Conservation (phyloP, 1,140 invertebrate genomes). For the Colletes gigas region DNA sequence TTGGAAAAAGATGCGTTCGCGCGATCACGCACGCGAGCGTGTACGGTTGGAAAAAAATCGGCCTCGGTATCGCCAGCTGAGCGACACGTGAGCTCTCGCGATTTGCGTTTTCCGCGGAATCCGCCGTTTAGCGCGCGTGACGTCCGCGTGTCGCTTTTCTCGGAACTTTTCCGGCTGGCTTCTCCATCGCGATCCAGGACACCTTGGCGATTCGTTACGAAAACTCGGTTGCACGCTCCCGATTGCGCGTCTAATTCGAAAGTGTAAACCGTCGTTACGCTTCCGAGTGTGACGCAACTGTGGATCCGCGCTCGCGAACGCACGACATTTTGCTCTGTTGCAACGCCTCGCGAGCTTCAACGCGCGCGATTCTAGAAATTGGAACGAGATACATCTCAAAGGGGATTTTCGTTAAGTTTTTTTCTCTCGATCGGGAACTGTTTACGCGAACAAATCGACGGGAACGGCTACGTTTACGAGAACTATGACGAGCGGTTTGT, state of each 20-base stretch:
- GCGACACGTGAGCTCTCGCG: neutral
- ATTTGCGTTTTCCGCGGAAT: slow-evolving; percentile 16
- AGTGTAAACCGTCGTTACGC: neutral
- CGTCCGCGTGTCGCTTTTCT: neutral
- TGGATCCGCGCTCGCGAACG: neutral
- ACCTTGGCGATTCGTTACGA: neutral
- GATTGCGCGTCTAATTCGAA: neutral
- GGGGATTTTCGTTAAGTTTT: too few relatives aligned
- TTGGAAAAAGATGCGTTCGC: neutral
- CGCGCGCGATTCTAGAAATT: too few relatives aligned
- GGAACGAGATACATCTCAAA: too few relatives aligned
- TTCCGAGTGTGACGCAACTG: neutral
- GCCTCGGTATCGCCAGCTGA: slow-evolving; percentile 17
- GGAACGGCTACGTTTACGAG: too few relatives aligned
- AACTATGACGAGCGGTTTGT: too few relatives aligned
- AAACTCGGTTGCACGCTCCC: neutral
- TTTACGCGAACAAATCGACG: too few relatives aligned
- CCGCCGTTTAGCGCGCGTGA: neutral
- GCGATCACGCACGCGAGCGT: neutral
- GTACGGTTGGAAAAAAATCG: neutral
- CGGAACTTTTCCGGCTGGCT: too few relatives aligned
- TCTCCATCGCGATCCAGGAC: neutral
- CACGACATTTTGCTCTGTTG: neutral
- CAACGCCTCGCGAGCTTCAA: neutral
- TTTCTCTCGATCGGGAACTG: too few relatives aligned